A percentile compares a stretch with the other conserved stretches of the same genome.
phyloP scores from a whole-genome alignment of 2,888 invertebrate species.

The Meteorus colon region DNA sequence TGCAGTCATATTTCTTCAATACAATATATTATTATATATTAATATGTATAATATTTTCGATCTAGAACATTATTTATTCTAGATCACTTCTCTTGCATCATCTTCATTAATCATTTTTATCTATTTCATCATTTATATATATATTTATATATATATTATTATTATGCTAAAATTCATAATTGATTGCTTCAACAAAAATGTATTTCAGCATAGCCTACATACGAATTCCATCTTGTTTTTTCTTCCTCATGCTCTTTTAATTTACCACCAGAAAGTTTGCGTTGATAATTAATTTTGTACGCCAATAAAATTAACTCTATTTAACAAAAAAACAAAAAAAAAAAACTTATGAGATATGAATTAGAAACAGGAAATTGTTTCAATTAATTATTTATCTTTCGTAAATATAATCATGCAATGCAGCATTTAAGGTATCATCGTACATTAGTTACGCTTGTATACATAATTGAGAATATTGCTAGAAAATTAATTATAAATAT shows the following conservation, averaged over 20 bases:
- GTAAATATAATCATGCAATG: conserved; percentile 62
- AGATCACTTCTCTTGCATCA: conserved; percentile 38
- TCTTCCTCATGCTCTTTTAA: conserved; percentile 41
- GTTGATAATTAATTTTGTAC: conserved; percentile 25
- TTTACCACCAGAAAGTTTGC: conserved; percentile 49
- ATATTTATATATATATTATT: conserved; percentile 56
- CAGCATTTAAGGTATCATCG: conserved; percentile 57
- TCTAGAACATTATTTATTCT: conserved; percentile 53
- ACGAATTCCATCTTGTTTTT: background rate
- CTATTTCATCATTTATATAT: conserved; percentile 52
- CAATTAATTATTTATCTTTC: conserved; percentile 47
- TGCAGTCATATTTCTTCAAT: conserved; percentile 67
- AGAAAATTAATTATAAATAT: conserved; percentile 65
- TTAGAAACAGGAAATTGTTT: conserved; percentile 58
- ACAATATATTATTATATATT: conserved; percentile 68
- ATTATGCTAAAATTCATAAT: conserved; percentile 55
- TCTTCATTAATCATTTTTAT: conserved; percentile 46
- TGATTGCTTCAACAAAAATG: conserved; percentile 23
- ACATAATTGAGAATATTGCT: conserved; percentile 56
- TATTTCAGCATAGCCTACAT: conserved; percentile 28
- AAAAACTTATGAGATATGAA: conserved; percentile 52
- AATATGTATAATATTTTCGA: conserved; percentile 66
- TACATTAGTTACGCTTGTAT: conserved; percentile 62
- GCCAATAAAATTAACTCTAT: conserved; percentile 35
- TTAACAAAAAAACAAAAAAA: conserved; percentile 44